Conservation (phyloP, 2,113 vertebrate species). For the Bufo gargarizans region DNA sequence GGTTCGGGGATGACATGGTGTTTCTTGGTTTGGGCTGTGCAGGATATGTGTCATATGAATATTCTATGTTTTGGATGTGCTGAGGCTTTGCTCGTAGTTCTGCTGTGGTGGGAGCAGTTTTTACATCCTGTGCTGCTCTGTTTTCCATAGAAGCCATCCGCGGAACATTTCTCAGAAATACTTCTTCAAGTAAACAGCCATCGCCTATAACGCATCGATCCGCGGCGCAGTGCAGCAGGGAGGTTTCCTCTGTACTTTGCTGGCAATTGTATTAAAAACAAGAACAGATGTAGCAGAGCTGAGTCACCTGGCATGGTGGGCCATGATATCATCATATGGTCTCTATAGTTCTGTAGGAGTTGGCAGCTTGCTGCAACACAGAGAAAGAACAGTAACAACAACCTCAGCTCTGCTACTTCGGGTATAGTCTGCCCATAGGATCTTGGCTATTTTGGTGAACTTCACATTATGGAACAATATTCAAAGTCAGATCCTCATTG, state of each 20-base stretch:
- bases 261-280: not conserved
- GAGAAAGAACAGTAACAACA: not conserved
- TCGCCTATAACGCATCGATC: not conserved
- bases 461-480: not conserved
- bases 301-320: not conserved
- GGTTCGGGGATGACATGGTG: no score
- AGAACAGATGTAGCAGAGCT: constrained; percentile 13
- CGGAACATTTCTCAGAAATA: not conserved
- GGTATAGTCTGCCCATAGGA: not conserved
- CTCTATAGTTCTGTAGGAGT: not conserved
- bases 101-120: no score
- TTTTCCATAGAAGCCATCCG: not conserved
- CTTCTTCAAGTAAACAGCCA: not conserved
- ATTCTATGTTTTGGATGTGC: no score
- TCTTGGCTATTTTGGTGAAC: no score
- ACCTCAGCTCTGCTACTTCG: not conserved
- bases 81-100: no score
- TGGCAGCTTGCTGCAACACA: not conserved
- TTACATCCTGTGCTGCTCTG: not conserved
- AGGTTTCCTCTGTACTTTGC: not conserved
- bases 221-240: not conserved
- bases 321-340: no score
- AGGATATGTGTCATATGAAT: no score
- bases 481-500: not conserved
- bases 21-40: no score